Conservation (phyloP, 2,113 vertebrate species). For the Rhadina sibilatrix region DNA sequence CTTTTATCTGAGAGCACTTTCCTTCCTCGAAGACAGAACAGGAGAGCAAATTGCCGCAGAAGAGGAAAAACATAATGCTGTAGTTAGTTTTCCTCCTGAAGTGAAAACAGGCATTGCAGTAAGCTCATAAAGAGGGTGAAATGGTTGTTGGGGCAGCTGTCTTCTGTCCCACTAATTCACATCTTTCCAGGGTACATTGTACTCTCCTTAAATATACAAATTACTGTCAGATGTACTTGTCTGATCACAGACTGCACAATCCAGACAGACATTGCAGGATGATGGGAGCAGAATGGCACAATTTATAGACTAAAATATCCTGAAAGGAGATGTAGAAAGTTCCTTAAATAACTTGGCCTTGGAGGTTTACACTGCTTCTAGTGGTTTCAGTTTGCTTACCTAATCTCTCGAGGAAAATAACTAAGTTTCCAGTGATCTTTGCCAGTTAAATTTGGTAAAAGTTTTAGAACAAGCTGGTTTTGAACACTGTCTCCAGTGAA, state of each 20-base stretch:
- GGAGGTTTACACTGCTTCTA: not conserved
- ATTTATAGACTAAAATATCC: slow-evolving; percentile 24
- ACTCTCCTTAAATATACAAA: not conserved
- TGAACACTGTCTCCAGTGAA: not conserved
- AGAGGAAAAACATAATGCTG: not conserved
- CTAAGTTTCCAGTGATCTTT: not conserved
- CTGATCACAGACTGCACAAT: slow-evolving; percentile 9
- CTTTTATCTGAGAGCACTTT: not conserved
- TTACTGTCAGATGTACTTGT: not conserved
- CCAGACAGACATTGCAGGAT: not conserved
- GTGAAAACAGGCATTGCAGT: not conserved
- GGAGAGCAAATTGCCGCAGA: not conserved
- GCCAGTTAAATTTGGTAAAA: not conserved
- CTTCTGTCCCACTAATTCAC: not conserved
- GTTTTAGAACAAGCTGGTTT: slow-evolving; percentile 26
- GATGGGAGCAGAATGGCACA: not conserved
- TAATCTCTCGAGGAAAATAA: not conserved
- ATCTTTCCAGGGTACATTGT: not conserved
- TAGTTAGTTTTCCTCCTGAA: not conserved
- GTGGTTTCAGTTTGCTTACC: not conserved
- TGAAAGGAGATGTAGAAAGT: not conserved
- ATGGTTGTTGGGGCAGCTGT: not conserved
- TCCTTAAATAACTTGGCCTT: not conserved
- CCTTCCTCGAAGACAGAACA: not conserved
- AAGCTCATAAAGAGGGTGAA: not conserved